Evolutionary conservation across 2,113 vertebrate species (phyloP), one percentile per base, ranked within the genome.

Genomic region (Epinephelus lanceolatus): DNA sequence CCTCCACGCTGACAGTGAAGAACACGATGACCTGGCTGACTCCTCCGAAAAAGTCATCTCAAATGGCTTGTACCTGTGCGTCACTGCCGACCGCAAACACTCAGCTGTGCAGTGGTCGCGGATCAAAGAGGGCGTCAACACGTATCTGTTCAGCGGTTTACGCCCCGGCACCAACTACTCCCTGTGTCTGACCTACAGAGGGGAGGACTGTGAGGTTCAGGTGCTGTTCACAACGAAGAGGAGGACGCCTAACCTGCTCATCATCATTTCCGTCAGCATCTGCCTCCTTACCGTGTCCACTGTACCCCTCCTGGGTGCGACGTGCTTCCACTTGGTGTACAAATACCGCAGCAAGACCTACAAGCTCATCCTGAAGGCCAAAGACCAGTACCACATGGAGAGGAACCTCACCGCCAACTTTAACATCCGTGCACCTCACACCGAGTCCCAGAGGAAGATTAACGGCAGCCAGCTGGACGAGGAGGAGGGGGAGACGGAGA

Each of bases 311-410:
- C 93, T 99, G 56, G 98, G 97, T 0, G 98, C 98, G 13, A 97
- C 96, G 0, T 99, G 98, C 93, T 99, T 97, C 88, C 98, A 99
- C 83, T 93, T 99, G 68, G 94, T 99, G 80, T 96, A 98, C 95
- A 98, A 97, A 75, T 97, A 99, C 88, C 97, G 95, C 17, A 97
- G 95, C 67, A 99, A 99, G 92, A 98, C 98, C 42, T 99, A 98
- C 92, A 97, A 96, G 78, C 94, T 99, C 27, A 99, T 99, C 89
- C 94, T 99, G 94, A 96, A 97, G 76, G 94, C 97, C 0, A 97
- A 97, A 87, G 97, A 96, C 68, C 95, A 96, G 0, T 97, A 97
- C 82, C 97, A 96, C 81, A 95, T 97, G 96, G 96, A 99, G 90
- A 97, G 97, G 93, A 96, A 94, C 88, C 97, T 97, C 79, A 91